Conservation (phyloP, 2,797 vertebrate genomes). For the Myotis pilosus region DNA sequence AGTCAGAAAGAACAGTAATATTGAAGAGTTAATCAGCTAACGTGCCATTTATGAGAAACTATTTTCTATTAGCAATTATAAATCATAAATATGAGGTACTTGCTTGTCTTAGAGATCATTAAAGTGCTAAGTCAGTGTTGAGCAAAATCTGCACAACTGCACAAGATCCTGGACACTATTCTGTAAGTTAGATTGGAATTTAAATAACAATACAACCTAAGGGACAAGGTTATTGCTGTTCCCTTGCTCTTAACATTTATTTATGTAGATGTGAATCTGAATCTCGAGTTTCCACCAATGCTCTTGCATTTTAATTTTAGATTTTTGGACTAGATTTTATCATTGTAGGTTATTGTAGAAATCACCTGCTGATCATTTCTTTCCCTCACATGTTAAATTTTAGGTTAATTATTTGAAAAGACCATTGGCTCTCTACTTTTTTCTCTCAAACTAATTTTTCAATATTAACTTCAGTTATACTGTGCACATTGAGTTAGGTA, state of each 20-base stretch:
- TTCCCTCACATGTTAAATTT: background rate
- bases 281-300: background rate
- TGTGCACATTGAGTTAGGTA: conserved; percentile 25
- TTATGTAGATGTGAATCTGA: background rate
- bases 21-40: background rate
- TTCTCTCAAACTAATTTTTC: background rate
- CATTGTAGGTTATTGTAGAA: background rate
- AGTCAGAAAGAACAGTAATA: background rate
- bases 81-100: background rate
- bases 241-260: background rate
- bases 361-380: background rate
- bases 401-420: conserved; percentile 14
- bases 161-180: background rate
- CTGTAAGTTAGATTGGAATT: background rate
- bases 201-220: background rate
- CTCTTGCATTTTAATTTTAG: conserved; percentile 37
- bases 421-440: background rate
- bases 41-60: background rate
- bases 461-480: background rate
- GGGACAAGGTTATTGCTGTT: background rate
- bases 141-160: background rate
- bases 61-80: background rate
- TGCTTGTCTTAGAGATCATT: background rate
- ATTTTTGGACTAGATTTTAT: background rate
- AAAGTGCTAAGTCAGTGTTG: background rate